A percentile compares a stretch with the other conserved stretches of the same genome.
Conservation (phyloP, 2,888 invertebrate genomes). For the Tipula vernalis region DNA sequence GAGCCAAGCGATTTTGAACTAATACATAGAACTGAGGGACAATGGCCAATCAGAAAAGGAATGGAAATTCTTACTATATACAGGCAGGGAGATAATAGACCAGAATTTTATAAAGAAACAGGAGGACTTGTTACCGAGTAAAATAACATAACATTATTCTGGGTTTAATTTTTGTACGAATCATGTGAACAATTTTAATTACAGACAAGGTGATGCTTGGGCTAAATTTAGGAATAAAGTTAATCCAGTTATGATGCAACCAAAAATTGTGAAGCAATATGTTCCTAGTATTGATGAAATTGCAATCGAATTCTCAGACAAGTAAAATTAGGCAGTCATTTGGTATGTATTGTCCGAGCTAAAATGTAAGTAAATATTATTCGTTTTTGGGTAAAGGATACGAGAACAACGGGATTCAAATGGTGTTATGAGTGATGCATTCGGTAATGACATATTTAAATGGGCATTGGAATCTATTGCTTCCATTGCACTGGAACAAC, state of each 20-base stretch:
- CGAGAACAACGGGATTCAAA: conserved; percentile 24
- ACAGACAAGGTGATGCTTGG: conserved; percentile 52
- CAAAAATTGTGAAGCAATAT: conserved; percentile 43
- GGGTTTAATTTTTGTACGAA: too few relatives aligned
- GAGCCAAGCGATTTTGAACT: conserved; percentile 12
- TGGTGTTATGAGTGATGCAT: conserved; percentile 35
- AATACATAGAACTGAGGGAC: conserved; percentile 19
- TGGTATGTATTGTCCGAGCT: neutral
- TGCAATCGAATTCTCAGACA: conserved; percentile 31
- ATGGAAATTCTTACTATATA: conserved; percentile 11
- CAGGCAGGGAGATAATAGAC: neutral
- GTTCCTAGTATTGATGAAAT: conserved; percentile 39
- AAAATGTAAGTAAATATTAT: neutral
- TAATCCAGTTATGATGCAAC: conserved; percentile 52
- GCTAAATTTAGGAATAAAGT: conserved; percentile 50
- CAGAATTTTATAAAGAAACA: conserved; percentile 5
- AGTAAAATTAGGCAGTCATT: conserved; percentile 20
- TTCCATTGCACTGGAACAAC: conserved; percentile 32
- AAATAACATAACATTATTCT: too few relatives aligned
- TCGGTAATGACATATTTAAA: conserved; percentile 38
- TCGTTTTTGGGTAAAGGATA: conserved; percentile 27
- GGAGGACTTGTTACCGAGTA: conserved; percentile 14
- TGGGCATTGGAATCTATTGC: conserved; percentile 46
- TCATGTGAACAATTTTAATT: neutral
- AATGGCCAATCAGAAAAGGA: conserved; percentile 7